Base-by-base conservation (phyloP, 1,140 invertebrate genomes). In the Pseudachorutes palmiensis region DNA sequence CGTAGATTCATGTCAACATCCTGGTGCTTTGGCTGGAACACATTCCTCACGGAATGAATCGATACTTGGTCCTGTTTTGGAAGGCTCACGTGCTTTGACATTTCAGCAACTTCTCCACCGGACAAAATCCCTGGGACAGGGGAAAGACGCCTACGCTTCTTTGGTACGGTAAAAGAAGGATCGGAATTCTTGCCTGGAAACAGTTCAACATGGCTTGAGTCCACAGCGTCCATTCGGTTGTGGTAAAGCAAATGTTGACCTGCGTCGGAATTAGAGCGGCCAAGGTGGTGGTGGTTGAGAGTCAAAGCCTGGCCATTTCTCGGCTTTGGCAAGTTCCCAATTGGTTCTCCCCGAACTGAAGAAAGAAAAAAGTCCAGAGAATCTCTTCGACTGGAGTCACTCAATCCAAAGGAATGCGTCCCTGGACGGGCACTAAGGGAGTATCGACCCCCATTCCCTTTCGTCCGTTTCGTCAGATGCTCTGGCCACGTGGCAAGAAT, bases 1-100 rank as follows among this genome's bases (percentile, higher is more conserved):
- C 67, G 31, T 1, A 71, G 65, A 28, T 64, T 71, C 69, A 73
- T 71, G 28, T 73, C 72, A 1, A 73, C 68, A 58, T 73, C 72
- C 32, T 67, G 67, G 29, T 55, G 51, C 5, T 45, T 45, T 45
- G 9, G 36, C 36, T 12, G 19, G 19, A 9, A 45, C 9, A 19
- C 36, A 19, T 45, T 45, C 36, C 36, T 55, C 9, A 55, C 51
- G 51, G 51, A 55, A 22, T 14, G 51, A 55, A 12, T 26, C 24
- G 51, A 22, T 19, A 45, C 12, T 14, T 16, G 51, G 51, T 45
- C 36, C 19, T 62, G 60, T 30, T 59, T 67, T 62, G 63, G 26
- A 5, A 48, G 28, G 29, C 2, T 1, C 32, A 19, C 9, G 19
- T 45, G 55, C 5, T 41, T 65, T 59, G 71, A 66, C 12, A 73